phyloP scores from a whole-genome alignment of 2,888 invertebrate species.

The Noctua janthina region DNA sequence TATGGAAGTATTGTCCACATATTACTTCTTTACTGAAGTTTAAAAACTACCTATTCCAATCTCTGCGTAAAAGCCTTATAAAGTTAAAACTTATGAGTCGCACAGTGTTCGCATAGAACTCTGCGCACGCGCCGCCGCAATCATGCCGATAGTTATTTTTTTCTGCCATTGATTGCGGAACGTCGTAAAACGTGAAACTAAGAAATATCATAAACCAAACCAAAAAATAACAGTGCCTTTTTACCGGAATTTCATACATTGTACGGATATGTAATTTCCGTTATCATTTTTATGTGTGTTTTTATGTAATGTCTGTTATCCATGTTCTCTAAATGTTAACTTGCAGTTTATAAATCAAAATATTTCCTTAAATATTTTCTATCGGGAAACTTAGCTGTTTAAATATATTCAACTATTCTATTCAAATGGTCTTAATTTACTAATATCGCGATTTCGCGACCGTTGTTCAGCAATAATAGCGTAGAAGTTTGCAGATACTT shows the following conservation, averaged over 20 bases:
- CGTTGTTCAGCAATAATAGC: neutral
- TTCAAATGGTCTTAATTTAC: no score
- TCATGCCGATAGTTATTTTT: slow-evolving; percentile 70
- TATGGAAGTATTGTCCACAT: neutral
- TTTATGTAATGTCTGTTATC: neutral
- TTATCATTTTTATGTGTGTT: slow-evolving; percentile 1
- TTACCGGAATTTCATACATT: slow-evolving; percentile 32
- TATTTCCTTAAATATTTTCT: neutral
- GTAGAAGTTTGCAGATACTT: neutral
- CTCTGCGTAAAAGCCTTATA: neutral
- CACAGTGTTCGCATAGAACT: slow-evolving; percentile 2
- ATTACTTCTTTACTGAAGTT: neutral
- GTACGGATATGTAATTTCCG: slow-evolving; percentile 31
- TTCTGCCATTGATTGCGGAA: slow-evolving; percentile 74
- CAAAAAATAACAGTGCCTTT: slow-evolving; percentile 61
- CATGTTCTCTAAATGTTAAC: neutral
- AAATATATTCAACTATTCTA: neutral
- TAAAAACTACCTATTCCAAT: neutral
- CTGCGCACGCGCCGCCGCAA: slow-evolving; percentile 58
- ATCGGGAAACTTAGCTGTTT: neutral
- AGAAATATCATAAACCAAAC: slow-evolving; percentile 65
- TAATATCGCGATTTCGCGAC: neutral
- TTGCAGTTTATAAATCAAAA: neutral
- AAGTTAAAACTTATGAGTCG: neutral
- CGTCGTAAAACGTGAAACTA: slow-evolving; percentile 79